These are phyloP conservation scores for Cynopterus sphinx DNA, from an alignment of 2,797 vertebrate species.

Conservation along the genomic window DNA sequence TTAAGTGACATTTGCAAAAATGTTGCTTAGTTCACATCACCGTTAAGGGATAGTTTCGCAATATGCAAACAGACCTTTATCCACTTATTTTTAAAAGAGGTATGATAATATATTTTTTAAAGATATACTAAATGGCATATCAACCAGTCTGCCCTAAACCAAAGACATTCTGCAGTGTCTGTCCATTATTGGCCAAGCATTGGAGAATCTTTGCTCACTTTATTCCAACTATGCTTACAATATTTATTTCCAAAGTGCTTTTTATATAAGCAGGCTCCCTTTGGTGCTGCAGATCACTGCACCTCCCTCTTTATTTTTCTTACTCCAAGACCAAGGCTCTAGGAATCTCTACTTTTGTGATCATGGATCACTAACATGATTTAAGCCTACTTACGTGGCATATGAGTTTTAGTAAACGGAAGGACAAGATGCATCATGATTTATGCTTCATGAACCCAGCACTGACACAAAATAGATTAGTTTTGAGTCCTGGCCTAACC, in stretches of 20 bases:
- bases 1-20: background rate
- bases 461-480: background rate
- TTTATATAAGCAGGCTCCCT: slow-evolving; percentile 10
- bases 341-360: background rate
- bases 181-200: background rate
- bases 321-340: background rate
- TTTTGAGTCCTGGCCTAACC: background rate
- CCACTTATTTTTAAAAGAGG: background rate
- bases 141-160: background rate
- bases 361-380: background rate
- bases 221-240: background rate
- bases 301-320: background rate
- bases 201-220: background rate
- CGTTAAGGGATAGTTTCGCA: background rate
- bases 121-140: background rate
- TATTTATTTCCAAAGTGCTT: slow-evolving; percentile 28
- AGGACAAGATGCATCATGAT: background rate
- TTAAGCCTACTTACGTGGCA: background rate
- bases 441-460: background rate
- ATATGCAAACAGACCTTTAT: background rate
- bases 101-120: background rate
- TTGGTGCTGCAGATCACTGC: background rate
- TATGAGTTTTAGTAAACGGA: background rate
- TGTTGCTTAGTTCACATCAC: background rate
- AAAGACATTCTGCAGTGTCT: background rate